Conservation (phyloP, 2,888 invertebrate genomes). For the Pammene aurita region DNA sequence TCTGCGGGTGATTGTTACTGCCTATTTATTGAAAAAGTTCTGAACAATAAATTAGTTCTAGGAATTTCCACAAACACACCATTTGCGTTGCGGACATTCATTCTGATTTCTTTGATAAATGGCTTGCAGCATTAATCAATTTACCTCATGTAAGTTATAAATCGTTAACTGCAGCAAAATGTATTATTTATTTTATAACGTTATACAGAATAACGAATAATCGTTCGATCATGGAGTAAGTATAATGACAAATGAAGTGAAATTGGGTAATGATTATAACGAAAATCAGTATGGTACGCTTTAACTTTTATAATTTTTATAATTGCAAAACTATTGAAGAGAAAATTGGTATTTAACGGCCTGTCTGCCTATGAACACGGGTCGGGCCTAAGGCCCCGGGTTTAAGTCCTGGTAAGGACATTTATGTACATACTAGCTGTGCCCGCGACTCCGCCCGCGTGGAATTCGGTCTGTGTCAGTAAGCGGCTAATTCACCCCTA, state of each 20-base stretch:
- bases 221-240: background rate
- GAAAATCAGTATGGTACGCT: background rate
- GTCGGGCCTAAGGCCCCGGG: too few relatives aligned
- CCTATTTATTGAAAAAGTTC: conserved; percentile 31
- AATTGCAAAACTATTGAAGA: background rate
- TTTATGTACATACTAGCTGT: too few relatives aligned
- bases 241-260: background rate
- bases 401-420: too few relatives aligned
- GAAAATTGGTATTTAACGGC: background rate
- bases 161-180: background rate
- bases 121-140: background rate
- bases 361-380: too few relatives aligned
- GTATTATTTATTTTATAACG: background rate
- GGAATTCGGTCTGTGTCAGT: too few relatives aligned
- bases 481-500: too few relatives aligned
- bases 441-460: too few relatives aligned
- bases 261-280: background rate
- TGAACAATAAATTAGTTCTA: conserved; percentile 14
- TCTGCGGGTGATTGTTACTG: conserved; percentile 33
- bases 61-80: conserved; percentile 4
- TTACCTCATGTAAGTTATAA: background rate
- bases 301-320: background rate
- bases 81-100: background rate
- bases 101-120: conserved; percentile 9
- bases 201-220: background rate